Evolutionary conservation across 30 jellyfish, hydroid and myxozoan species (phyloP), one percentile per base, ranked within the genome.

Genomic region (Clytia hemisphaerica): DNA sequence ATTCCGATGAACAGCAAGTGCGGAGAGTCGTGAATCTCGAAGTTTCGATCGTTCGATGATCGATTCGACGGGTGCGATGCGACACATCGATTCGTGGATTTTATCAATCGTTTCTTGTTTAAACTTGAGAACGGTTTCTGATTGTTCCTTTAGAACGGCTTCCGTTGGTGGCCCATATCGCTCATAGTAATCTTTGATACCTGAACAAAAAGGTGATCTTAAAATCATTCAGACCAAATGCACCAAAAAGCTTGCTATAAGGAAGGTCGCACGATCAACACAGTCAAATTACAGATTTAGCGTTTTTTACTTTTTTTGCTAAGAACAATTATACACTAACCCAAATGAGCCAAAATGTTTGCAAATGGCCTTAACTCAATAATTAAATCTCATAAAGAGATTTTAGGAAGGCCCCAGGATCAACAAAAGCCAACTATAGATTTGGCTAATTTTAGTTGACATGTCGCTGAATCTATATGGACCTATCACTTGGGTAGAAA

Each of bases 111-210:
- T 80, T 26, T 76, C 59, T 0, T 95, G 95, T n/a, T 50, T 22
- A 72, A 82, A 25, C 72, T 69, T 37, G 6, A 76, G 53, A 64
- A 93, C 40, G 7, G 95, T 83, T 5, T 65, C 81, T 24, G 83
- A 83, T 72, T 89, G 93, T 44, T 88, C 97, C 37, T 50, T 65
- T 40, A 93, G 76, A 5, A 89, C 61, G 38, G 51, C 72, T 66
- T 51, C 92, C 45, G 82, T 89, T 44, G 77, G 81, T 3, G 88
- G 26, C 21, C 94, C 98, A 57, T 89, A 89, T 37, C 93, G 62
- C 34, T 80, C 93, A 66, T 95, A 89, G 49, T 89, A 89, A 65
- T 89, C 98, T 51, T 89, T 82, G 22, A 89, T 88, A 34, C 98
- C 98, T 89, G 36, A 33, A 62, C 31, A 31, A 79, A 32, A 57